Conservation (phyloP, 1,140 invertebrate genomes). For the roundworm (Caenorhabditis elegans) region DNA sequence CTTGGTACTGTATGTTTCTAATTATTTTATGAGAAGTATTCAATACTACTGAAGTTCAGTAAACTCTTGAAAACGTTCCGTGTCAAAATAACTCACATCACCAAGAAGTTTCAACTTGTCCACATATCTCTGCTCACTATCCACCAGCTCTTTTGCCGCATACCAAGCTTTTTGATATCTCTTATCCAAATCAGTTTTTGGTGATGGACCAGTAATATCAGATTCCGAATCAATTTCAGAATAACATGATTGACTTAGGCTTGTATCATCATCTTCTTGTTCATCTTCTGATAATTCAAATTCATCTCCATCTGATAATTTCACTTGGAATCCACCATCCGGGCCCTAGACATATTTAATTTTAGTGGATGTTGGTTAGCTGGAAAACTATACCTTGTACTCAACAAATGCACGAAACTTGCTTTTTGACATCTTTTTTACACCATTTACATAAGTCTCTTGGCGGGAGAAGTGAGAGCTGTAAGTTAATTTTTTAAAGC, state of each 20-base stretch:
- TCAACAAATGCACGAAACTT: conserved; percentile 52
- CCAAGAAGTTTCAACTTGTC: conserved; percentile 48
- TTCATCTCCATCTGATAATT: conserved; percentile 42
- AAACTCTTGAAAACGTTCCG: no score
- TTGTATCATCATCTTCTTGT: conserved; percentile 46
- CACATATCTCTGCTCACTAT: conserved; percentile 51
- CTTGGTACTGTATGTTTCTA: conserved; percentile 11
- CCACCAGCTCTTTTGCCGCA: conserved; percentile 52
- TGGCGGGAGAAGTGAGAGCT: conserved; percentile 43
- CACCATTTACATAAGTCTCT: conserved; percentile 49
- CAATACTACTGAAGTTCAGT: no score
- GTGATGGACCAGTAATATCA: conserved; percentile 1
- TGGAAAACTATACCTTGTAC: conserved; percentile 46
- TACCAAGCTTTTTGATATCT: conserved; percentile 47
- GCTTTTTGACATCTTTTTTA: conserved; percentile 35
- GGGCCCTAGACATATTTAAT: conserved; percentile 29
- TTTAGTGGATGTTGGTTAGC: no score
- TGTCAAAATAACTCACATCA: conserved; percentile 52
- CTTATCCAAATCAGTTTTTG: not conserved
- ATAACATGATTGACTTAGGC: not conserved
- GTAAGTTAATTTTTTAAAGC: not conserved
- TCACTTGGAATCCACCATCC: conserved; percentile 51
- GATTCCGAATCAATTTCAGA: conserved; percentile 20
- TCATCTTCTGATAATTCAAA: conserved; percentile 49
- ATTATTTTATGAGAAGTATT: no score